Base-by-base conservation (phyloP, 2,113 vertebrate species). In the Orientallactaga bullata region DNA sequence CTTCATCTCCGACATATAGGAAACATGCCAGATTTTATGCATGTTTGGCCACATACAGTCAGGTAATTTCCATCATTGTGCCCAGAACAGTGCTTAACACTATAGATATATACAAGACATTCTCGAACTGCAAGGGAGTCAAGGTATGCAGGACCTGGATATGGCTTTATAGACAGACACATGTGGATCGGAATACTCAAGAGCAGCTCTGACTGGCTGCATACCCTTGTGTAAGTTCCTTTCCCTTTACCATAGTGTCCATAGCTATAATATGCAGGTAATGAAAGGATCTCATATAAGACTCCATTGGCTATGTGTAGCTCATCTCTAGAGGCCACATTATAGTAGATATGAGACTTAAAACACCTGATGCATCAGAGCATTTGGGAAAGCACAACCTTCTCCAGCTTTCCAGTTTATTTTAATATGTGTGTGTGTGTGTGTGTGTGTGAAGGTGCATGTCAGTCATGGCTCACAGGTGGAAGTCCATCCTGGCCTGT, bases 211-310 rank as follows among this genome's bases (percentile, higher is more conserved):
- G 18, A 26, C 4, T 6, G 23, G 65, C n/a, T 63, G 2, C 47
- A 28, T 55, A 26, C 87, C 32, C 39, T 28, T 32, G 35, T 1
- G 16, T 7, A 42, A 58, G 15, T 21, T 12, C 85, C 51, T 20
- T 26, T 10, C 21, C 11, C 71, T 39, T 18, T 8, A 28, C 81
- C 13, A 39, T 1, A 28, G 7, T 15, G 63, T 17, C 63, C 47
- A 72, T 4, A 61, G 39, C 9, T 21, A 7, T 10, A 79, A 55
- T 11, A 1, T 7, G 11, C 74, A 17, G 26, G 28, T 2, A 3
- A 13, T 0, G 21, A 11, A 63, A n/a, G 42, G 24, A 8, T 16
- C 61, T n/a, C 11, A 3, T 2, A 24, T 1, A 5, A 26, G 5
- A 58, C 5, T 23, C 1, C 9, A 20, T 17, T 15, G 5, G 30